Conservation (phyloP, 1,140 invertebrate genomes). For the Leptinotarsa lineolata region DNA sequence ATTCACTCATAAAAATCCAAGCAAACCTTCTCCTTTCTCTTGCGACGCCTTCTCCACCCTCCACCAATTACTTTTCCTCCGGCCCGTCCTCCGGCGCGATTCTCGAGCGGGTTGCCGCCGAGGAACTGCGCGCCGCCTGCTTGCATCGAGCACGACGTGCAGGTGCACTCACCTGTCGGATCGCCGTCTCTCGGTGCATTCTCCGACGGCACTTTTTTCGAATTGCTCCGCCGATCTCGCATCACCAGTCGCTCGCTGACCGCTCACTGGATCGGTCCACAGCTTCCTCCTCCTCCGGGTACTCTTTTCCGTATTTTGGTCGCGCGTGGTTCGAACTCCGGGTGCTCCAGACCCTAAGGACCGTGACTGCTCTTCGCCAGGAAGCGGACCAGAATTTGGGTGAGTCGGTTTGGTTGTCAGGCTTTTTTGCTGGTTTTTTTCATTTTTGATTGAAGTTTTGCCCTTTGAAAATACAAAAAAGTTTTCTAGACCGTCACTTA, state of each 20-base stretch:
- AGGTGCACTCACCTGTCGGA: constrained; percentile 24
- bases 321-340: neutral
- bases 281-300: neutral
- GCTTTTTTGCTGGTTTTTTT: no score
- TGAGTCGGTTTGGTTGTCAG: no score
- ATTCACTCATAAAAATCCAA: no score
- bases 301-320: neutral
- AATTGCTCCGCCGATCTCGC: neutral
- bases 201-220: constrained; percentile 6
- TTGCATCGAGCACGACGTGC: constrained; percentile 6
- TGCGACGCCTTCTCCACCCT: no score
- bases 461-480: no score
- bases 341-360: neutral
- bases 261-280: constrained; percentile 1
- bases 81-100: no score
- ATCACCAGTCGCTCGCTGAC: constrained; percentile 6
- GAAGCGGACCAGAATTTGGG: no score
- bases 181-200: constrained; percentile 15
- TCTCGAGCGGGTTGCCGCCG: neutral
- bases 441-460: no score
- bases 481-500: no score
- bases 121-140: neutral
- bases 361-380: no score
- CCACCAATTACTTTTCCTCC: no score
- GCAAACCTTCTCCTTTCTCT: no score